A percentile compares a stretch with the other conserved stretches of the same genome.
Conservation (phyloP, 2,888 invertebrate genomes). For the Periphyllus acericola region DNA sequence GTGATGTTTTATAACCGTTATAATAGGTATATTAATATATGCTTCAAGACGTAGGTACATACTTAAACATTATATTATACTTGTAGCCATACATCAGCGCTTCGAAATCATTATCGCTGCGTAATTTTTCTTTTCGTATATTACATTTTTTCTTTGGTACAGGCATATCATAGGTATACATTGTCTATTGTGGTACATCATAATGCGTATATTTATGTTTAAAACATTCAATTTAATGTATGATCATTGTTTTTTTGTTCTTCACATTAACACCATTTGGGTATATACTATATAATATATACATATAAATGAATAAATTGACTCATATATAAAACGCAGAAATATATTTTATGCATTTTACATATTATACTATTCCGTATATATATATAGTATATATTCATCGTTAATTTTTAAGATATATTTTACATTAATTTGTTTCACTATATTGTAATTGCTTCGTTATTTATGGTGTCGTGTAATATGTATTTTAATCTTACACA, state of each 20-base stretch:
- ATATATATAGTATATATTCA: background rate
- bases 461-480: background rate
- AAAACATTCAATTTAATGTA: background rate
- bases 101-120: background rate
- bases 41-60: background rate
- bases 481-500: background rate
- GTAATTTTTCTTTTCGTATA: background rate
- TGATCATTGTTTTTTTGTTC: conserved; percentile 13
- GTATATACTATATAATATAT: too few species aligned
- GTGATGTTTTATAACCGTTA: background rate
- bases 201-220: background rate
- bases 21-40: background rate
- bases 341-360: background rate
- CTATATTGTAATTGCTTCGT: conserved; percentile 1
- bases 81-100: background rate
- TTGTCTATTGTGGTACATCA: background rate
- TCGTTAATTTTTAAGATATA: background rate
- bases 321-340: background rate
- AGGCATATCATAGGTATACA: background rate
- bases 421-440: background rate
- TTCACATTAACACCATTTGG: conserved; percentile 29
- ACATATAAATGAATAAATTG: too few species aligned
- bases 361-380: background rate
- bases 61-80: background rate
- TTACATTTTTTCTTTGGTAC: background rate